phyloP scores from a whole-genome alignment of 2,888 invertebrate genomes.

The Acrocyrtus sp. region DNA sequence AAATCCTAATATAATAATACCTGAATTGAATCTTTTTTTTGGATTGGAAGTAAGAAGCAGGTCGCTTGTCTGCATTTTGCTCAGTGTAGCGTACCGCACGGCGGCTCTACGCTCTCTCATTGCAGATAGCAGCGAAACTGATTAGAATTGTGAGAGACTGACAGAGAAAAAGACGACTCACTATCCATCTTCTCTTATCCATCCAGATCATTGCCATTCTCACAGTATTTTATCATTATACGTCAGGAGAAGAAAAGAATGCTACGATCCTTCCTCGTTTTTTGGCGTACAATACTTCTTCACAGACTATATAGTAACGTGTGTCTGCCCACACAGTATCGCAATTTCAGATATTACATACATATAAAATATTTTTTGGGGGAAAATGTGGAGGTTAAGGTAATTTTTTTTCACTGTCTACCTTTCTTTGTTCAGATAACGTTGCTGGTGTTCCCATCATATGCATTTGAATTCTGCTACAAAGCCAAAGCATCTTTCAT shows the following conservation, averaged over 20 bases:
- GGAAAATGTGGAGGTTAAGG: constrained; percentile 38
- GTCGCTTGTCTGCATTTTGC: no score
- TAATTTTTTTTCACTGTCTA: constrained; percentile 11
- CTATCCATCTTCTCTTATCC: not conserved
- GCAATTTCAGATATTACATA: not conserved
- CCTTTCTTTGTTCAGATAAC: not conserved
- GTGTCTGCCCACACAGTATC: no score
- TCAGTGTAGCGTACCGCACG: no score
- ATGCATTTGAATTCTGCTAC: not conserved
- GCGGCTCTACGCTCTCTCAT: no score
- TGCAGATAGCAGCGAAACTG: not conserved
- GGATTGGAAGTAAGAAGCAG: no score
- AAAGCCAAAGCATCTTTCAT: not conserved
- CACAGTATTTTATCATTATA: constrained; percentile 15
- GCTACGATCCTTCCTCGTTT: constrained; percentile 1
- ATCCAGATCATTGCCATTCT: constrained; percentile 47
- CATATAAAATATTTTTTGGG: not conserved
- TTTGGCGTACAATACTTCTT: not conserved
- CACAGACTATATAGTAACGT: no score
- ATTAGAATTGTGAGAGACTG: not conserved
- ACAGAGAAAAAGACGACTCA: not conserved
- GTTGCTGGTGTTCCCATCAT: no score
- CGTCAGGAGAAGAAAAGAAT: not conserved
- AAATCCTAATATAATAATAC: no score
- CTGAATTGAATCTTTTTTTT: no score